Evolutionary conservation across 2,113 vertebrate genomes (phyloP), one percentile per base, ranked within the genome.

Genomic region (Phalacrocorax carbo): DNA sequence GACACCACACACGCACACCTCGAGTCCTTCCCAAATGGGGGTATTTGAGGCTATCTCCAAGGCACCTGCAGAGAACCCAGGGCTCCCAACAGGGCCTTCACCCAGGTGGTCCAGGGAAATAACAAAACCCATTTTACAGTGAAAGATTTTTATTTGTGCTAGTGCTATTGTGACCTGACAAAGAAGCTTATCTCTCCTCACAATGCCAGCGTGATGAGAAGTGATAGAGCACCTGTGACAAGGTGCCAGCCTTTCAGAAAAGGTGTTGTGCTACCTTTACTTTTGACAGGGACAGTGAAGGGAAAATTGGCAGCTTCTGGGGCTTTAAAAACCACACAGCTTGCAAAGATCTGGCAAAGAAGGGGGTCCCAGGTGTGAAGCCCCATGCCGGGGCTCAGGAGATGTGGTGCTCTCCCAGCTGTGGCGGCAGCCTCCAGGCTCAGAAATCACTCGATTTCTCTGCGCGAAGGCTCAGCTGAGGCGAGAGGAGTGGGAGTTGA

Each of bases 1-100:
- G 5, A 69, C 34, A 60, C 15, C 0, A 1, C 1, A 1, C 1
- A 1, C 5, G 25, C 70, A 36, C 17, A 20, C 13, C 51, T 51
- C 3, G 0, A 64, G 40, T 54, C 36, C 27, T 38, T 49, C 44
- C 22, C 49, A 54, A 86, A n/a, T 0, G 2, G 44, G 23, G 21
- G 25, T 14, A 9, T 71, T 49, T 52, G 38, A 34, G 42, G 82
- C 27, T 27, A 27, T 32, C 34, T 51, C 23, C 48, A 71, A 84
- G 38, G 48, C 16, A 76, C 34, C 40, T 19, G 15, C 69, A 46
- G 21, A 61, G n/a, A 86, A 17, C 64, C 61, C 5, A 75, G 34
- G 30, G 36, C 9, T 40, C 61, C 34, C 82, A 64, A 52, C 25
- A 79, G 26, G n/a, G 17, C 77, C 61, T 80, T 82, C 19, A 62